These are phyloP conservation scores for Chlamydotis undulata DNA, from an alignment of 2,113 vertebrate genomes.

Conservation along the genomic window DNA sequence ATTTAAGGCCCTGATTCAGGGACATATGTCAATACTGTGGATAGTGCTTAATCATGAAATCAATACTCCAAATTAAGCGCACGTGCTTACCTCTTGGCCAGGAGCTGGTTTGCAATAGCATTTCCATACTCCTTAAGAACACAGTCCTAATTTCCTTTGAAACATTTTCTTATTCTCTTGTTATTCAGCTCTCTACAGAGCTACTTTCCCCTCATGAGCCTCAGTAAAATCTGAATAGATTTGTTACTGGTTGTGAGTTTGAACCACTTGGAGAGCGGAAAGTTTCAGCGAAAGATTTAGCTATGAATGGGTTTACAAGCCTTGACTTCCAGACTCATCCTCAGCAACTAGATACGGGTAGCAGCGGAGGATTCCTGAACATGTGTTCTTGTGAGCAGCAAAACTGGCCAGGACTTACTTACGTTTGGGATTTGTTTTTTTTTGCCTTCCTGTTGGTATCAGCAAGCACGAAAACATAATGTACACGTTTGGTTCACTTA, in stretches of 20 bases:
- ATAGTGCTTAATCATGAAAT: slow-evolving; percentile 55
- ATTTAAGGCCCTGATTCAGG: slow-evolving; percentile 8
- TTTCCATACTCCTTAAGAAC: not conserved
- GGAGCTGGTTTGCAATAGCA: not conserved
- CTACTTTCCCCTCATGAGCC: not conserved
- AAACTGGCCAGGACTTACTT: not conserved
- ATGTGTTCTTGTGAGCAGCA: not conserved
- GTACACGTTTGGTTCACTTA: not conserved
- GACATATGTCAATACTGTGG: slow-evolving; percentile 24
- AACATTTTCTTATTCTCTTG: not conserved
- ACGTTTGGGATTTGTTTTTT: too few relatives aligned
- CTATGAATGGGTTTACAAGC: not conserved
- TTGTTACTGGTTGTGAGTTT: not conserved
- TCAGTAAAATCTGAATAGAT: not conserved
- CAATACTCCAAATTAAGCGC: slow-evolving; percentile 15
- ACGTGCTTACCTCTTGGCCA: not conserved
- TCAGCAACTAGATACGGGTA: not conserved
- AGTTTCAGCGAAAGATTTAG: not conserved
- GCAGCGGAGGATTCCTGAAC: not conserved
- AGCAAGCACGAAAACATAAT: not conserved
- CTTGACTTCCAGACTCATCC: not conserved
- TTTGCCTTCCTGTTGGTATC: not conserved
- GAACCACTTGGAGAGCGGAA: accelerated
- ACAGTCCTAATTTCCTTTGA: not conserved
- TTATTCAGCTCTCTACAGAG: not conserved